Conservation (phyloP, 1,140 invertebrate species). For the Capitella teleta region DNA sequence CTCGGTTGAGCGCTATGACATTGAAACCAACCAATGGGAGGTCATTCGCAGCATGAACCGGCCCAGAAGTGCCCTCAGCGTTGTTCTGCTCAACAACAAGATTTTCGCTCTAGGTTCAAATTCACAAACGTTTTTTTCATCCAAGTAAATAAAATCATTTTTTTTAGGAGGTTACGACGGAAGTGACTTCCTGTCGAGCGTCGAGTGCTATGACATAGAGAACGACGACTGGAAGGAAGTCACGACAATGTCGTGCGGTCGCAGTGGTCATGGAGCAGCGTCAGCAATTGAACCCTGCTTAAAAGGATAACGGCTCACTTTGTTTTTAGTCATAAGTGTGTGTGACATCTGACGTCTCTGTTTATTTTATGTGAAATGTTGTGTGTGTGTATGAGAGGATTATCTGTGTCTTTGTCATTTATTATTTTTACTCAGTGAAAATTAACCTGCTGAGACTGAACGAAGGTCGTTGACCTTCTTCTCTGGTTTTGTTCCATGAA, state of each 20-base stretch:
- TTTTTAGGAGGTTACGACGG: constrained; percentile 74
- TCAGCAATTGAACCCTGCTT: constrained; percentile 54
- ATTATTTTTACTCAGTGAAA: too few relatives aligned
- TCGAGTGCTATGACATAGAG: constrained; percentile 74
- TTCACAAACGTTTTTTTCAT: not conserved
- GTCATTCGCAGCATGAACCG: constrained; percentile 44
- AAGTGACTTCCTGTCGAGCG: constrained; percentile 60
- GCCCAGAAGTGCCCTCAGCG: constrained; percentile 72
- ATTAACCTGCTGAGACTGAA: too few relatives aligned
- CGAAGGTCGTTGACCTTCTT: too few relatives aligned
- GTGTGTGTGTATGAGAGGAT: too few relatives aligned
- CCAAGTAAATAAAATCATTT: not conserved
- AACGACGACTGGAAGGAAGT: constrained; percentile 64
- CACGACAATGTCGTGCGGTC: constrained; percentile 65
- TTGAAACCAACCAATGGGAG: constrained; percentile 59
- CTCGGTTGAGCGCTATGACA: constrained; percentile 77
- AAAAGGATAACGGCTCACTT: too few relatives aligned
- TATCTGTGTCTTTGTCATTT: too few relatives aligned
- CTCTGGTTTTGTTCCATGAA: too few relatives aligned
- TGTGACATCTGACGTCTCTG: too few relatives aligned
- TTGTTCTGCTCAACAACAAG: constrained; percentile 74
- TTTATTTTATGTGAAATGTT: too few relatives aligned
- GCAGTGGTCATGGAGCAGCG: constrained; percentile 79
- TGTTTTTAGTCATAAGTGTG: too few relatives aligned
- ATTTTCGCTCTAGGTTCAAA: constrained; percentile 68